phyloP scores from a whole-genome alignment of 2,888 invertebrate genomes.

The Cactoblastis cactorum region DNA sequence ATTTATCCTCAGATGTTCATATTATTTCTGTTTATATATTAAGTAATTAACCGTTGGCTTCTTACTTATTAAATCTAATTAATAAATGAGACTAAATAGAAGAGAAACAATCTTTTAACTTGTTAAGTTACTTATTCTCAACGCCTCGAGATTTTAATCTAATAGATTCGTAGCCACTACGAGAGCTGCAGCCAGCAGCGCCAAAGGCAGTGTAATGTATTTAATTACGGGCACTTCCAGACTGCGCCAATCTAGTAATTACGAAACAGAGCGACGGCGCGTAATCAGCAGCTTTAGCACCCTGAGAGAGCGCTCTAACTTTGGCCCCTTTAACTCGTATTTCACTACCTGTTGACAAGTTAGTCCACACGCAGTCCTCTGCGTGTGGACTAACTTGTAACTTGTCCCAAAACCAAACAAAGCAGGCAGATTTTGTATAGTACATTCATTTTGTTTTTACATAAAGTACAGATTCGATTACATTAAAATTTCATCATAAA shows the following conservation, averaged over 20 bases:
- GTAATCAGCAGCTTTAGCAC: slow-evolving; percentile 72
- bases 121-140: not conserved
- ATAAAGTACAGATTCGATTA: too few relatives aligned
- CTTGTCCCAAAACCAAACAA: too few relatives aligned
- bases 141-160: slow-evolving; percentile 1
- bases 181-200: slow-evolving; percentile 25
- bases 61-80: not conserved
- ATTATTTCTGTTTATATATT: not conserved
- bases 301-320: slow-evolving; percentile 58
- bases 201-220: slow-evolving; percentile 61
- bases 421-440: too few relatives aligned
- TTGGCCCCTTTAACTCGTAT: slow-evolving; percentile 62
- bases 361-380: slow-evolving; percentile 38
- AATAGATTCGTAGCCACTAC: slow-evolving; percentile 8
- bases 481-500: too few relatives aligned
- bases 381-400: too few relatives aligned
- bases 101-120: too few relatives aligned
- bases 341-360: slow-evolving; percentile 76
- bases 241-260: slow-evolving; percentile 73
- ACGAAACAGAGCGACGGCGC: slow-evolving; percentile 60
- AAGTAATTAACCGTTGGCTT: not conserved
- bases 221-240: slow-evolving; percentile 70
- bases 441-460: too few relatives aligned
- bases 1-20: too few relatives aligned
- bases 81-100: too few relatives aligned